Percentiles rank a stretch among this genome's conserved stretches.
phyloP scores from a whole-genome alignment of 2,113 vertebrate genomes.

The Copsychus sechellarum region DNA sequence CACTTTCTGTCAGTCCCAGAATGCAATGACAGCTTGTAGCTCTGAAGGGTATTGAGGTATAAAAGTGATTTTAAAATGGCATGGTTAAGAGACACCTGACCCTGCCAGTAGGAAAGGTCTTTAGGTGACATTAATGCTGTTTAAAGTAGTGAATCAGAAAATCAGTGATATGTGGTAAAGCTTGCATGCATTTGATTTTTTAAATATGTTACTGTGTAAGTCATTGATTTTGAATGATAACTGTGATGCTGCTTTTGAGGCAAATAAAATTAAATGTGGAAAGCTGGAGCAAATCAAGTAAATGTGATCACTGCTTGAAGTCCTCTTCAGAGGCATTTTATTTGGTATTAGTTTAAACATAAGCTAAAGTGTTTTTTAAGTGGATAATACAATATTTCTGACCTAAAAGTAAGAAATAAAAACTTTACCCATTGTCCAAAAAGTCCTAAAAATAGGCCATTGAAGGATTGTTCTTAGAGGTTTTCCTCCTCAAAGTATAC shows the following conservation, averaged over 20 bases:
- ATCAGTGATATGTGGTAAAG: not conserved
- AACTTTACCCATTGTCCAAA: not conserved
- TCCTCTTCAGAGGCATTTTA: not conserved
- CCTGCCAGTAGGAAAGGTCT: not conserved
- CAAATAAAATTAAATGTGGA: not conserved
- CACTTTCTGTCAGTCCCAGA: not conserved
- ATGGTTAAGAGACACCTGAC: not conserved
- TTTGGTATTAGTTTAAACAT: not conserved
- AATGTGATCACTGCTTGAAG: not conserved
- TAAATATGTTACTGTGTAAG: not conserved
- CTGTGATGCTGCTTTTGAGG: not conserved
- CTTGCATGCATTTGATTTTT: not conserved
- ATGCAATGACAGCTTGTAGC: not conserved
- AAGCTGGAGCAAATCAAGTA: not conserved
- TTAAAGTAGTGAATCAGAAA: not conserved
- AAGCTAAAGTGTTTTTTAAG: not conserved
- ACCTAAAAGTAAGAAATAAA: not conserved
- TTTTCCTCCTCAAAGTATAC: not conserved
- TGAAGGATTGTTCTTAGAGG: not conserved
- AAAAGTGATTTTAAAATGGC: not conserved
- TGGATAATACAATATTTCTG: not conserved
- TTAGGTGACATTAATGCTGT: not conserved
- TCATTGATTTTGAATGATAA: not conserved
- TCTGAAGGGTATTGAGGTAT: not conserved
- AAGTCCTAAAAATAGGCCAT: not conserved